These are phyloP conservation scores for Theretra japonica DNA, from an alignment of 2,888 invertebrate genomes.

Conservation along the genomic window DNA sequence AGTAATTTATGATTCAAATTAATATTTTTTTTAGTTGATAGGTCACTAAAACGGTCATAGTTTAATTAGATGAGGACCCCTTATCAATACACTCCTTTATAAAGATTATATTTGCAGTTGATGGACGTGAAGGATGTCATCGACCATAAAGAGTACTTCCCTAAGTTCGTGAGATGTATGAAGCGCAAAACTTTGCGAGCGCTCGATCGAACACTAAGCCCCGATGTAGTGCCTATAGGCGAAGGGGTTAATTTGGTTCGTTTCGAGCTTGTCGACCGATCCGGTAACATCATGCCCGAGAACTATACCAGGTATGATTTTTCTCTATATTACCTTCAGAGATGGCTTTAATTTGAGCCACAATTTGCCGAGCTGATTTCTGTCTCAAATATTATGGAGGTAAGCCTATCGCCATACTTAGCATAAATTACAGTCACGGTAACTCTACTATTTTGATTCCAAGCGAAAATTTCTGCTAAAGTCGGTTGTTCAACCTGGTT, in stretches of 20 bases:
- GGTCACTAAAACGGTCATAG: not conserved
- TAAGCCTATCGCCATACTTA: no score
- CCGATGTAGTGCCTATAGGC: constrained; percentile 86
- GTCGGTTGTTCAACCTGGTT: no score
- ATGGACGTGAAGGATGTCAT: constrained; percentile 75
- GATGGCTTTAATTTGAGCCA: no score
- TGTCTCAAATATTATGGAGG: no score
- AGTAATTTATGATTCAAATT: no score
- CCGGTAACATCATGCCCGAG: constrained; percentile 71
- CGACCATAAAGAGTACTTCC: constrained; percentile 77
- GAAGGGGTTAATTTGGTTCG: constrained; percentile 87
- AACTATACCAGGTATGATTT: constrained; percentile 69
- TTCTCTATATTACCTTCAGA: not conserved
- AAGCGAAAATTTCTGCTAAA: no score
- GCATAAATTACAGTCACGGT: no score
- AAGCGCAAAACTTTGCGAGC: constrained; percentile 83
- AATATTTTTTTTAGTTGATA: no score
- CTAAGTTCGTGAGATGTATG: constrained; percentile 80
- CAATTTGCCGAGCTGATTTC: no score
- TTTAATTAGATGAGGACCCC: not conserved
- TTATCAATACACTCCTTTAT: not conserved
- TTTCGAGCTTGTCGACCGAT: constrained; percentile 74
- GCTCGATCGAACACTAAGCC: constrained; percentile 85
- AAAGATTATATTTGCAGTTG: constrained; percentile 54
- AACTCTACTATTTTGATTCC: no score